Base-by-base conservation (phyloP, 2,113 vertebrate species). In the Corynorhinus townsendii region DNA sequence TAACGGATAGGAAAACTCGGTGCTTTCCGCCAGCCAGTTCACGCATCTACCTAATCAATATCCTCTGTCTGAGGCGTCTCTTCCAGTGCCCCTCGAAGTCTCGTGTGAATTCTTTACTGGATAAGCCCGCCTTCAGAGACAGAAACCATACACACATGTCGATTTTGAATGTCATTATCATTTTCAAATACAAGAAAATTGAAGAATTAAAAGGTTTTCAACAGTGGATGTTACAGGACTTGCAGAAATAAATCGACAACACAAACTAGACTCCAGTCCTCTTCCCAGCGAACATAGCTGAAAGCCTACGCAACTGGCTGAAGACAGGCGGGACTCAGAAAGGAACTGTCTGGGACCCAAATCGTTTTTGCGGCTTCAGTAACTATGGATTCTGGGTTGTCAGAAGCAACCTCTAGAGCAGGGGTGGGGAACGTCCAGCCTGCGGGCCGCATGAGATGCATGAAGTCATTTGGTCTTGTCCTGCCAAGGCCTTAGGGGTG, bases 161-260 rank as follows among this genome's bases (percentile, higher is more conserved):
- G 24, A 28, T 47, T 66, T 69, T 45, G 38, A 86, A 84, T 14
- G 19, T 35, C 16, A 66, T 71, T 62, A 40, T 73, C 75, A 81
- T 87, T 59, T 83, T 66, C 38, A 76, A 62, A n/a, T 87, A 7
- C 22, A 45, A 62, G 30, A 43, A 89, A 77, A 66, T 62, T 30
- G 30, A 83, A 77, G 47, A 89, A 35, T 68, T 26, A 43, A 81
- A 81, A 73, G 71, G 35, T 49, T 47, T n/a, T 19, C 28, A 16
- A 62, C 76, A 72, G 82, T 22, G 47, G 49, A 56, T 66, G 35
- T 75, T 54, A 83, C 38, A 73, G 54, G 64, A 38, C 71, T 94
- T 92, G 66, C 56, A 92, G 77, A 83, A 95, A 81, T 17, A 86
- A 68, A 69, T 30, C 19, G 11, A 89, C 35, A 45, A 76, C 16